A percentile compares a stretch with the other conserved stretches of the same genome.
These are phyloP conservation scores for Emmelina monodactyla DNA, from an alignment of 2,888 invertebrate genomes.

Conservation along the genomic window DNA sequence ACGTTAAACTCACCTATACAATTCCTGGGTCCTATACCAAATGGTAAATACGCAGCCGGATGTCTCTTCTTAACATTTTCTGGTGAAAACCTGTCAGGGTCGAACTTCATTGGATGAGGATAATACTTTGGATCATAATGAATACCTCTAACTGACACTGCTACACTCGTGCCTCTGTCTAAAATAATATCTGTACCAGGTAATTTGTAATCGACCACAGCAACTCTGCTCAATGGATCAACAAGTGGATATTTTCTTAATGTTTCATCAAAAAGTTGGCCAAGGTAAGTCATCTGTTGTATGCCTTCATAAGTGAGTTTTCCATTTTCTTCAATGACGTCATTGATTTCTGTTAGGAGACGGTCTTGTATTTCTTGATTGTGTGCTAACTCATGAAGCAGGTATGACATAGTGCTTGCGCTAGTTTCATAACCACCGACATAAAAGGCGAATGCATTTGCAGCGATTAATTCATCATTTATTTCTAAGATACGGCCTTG, in stretches of 20 bases:
- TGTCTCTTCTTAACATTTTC: constrained; percentile 28
- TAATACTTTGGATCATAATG: constrained; percentile 45
- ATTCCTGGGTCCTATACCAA: constrained; percentile 44
- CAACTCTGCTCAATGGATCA: constrained; percentile 33
- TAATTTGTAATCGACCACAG: constrained; percentile 28
- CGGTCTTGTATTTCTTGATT: constrained; percentile 39
- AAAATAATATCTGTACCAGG: constrained; percentile 33
- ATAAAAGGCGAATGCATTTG: constrained; percentile 48
- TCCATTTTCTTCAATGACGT: constrained; percentile 24
- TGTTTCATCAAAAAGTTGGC: constrained; percentile 36
- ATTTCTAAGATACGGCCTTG: background rate
- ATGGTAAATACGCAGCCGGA: constrained; percentile 38
- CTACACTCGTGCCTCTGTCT: constrained; percentile 29
- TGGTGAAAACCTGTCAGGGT: constrained; percentile 46
- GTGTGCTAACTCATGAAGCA: constrained; percentile 33
- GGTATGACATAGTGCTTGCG: constrained; percentile 36
- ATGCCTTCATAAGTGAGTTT: constrained; percentile 37
- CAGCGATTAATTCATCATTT: constrained; percentile 8
- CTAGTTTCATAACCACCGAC: constrained; percentile 50
- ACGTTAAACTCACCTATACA: constrained; percentile 49
- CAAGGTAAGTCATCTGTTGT: constrained; percentile 37
- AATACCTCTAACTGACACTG: constrained; percentile 33
- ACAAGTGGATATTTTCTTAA: constrained; percentile 50
- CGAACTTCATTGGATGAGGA: constrained; percentile 41
- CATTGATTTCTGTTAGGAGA: constrained; percentile 28